phyloP scores from a whole-genome alignment of 2,113 vertebrate genomes.

The Trogon melanurus region DNA sequence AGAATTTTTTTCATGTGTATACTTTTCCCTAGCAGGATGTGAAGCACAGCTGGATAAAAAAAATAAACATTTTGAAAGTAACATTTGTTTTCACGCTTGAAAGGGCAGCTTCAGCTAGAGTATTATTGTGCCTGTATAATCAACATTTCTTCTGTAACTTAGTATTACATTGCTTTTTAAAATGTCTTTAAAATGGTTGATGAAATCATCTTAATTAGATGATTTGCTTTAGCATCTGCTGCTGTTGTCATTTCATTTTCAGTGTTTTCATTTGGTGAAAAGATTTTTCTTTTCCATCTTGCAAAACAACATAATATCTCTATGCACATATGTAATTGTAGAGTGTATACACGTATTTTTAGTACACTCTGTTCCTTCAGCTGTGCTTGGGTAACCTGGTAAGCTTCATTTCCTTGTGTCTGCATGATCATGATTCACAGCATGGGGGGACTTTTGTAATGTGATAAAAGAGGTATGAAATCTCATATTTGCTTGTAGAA shows the following conservation, averaged over 20 bases:
- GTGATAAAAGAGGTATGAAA: constrained; percentile 19
- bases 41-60: constrained; percentile 41
- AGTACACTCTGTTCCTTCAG: constrained; percentile 24
- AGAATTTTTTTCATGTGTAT: neutral
- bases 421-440: constrained; percentile 11
- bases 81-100: constrained; percentile 43
- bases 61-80: constrained; percentile 14
- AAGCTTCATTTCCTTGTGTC: constrained; percentile 34
- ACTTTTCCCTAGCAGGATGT: neutral
- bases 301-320: constrained; percentile 10
- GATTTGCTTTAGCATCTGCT: constrained; percentile 57
- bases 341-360: constrained; percentile 48
- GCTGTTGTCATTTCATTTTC: constrained; percentile 34
- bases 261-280: constrained; percentile 28
- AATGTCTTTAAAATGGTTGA: constrained; percentile 11
- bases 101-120: neutral
- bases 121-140: constrained; percentile 1
- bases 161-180: constrained; percentile 14
- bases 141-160: constrained; percentile 35
- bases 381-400: constrained; percentile 49
- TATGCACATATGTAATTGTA: constrained; percentile 7
- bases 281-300: constrained; percentile 12
- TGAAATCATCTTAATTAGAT: constrained; percentile 57
- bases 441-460: neutral
- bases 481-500: constrained; percentile 20